phyloP scores from a whole-genome alignment of 1,140 invertebrate genomes.

The Hyles vespertilio region DNA sequence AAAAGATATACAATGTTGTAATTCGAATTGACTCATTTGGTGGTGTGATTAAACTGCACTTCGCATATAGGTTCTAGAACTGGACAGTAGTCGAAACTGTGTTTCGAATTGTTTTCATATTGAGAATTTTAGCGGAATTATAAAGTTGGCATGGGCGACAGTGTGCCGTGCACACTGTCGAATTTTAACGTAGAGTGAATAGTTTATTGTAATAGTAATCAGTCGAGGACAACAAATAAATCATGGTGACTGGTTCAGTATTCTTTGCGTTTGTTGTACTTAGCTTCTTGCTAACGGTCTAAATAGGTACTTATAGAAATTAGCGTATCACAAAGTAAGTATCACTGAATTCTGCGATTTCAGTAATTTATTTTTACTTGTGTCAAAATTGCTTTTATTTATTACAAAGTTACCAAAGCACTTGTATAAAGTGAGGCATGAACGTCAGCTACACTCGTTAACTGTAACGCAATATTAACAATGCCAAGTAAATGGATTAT shows the following conservation, averaged over 20 bases:
- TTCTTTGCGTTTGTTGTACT: slow-evolving; percentile 39
- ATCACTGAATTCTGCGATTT: neutral
- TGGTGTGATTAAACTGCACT: slow-evolving; percentile 34
- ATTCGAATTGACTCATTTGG: slow-evolving; percentile 21
- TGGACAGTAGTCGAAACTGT: slow-evolving; percentile 6
- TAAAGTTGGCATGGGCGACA: slow-evolving; percentile 12
- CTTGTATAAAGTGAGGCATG: slow-evolving; percentile 21
- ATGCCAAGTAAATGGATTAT: neutral
- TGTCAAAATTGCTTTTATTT: neutral
- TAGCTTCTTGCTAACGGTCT: slow-evolving; percentile 24
- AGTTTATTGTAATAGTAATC: neutral
- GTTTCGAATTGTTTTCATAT: slow-evolving; percentile 22
- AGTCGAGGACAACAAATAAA: slow-evolving; percentile 14
- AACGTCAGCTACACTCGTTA: slow-evolving; percentile 17
- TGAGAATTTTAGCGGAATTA: slow-evolving; percentile 8
- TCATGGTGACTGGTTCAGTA: slow-evolving; percentile 34
- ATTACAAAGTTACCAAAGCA: slow-evolving; percentile 62
- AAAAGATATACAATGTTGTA: slow-evolving; percentile 1
- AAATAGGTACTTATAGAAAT: slow-evolving; percentile 5
- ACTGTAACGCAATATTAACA: slow-evolving; percentile 19
- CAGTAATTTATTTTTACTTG: neutral
- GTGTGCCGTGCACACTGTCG: slow-evolving; percentile 46
- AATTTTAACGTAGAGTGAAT: slow-evolving; percentile 7
- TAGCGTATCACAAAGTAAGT: neutral
- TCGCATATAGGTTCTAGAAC: slow-evolving; percentile 15